These are phyloP conservation scores for Haliclona indistincta DNA, from an alignment of 37 sponge, comb jelly and placozoan species.

Conservation along the genomic window DNA sequence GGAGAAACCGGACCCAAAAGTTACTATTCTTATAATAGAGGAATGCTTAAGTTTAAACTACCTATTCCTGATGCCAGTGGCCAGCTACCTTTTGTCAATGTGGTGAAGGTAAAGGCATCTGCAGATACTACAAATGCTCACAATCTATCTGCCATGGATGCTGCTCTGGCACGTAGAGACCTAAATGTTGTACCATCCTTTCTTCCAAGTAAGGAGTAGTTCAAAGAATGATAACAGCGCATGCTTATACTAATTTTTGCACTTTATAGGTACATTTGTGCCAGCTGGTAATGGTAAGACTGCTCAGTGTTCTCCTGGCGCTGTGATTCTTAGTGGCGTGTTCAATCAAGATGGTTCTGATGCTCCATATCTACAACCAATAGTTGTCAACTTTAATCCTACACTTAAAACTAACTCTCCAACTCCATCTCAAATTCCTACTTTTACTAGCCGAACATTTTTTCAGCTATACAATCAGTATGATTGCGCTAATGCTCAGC, in stretches of 20 bases:
- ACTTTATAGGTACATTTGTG: not conserved
- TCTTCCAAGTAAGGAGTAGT: not conserved
- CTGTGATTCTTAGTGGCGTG: constrained; percentile 19
- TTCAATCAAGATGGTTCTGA: constrained; percentile 25
- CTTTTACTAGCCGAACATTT: not conserved
- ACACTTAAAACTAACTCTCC: not conserved
- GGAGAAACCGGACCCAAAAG: too few species aligned
- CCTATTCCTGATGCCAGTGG: not conserved
- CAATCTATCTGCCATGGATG: not conserved
- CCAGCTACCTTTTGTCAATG: not conserved
- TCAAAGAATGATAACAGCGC: too few species aligned
- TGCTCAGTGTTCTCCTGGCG: constrained; percentile 1
- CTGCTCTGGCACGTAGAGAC: constrained; percentile 12
- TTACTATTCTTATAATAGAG: not conserved
- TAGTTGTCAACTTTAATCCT: constrained; percentile 1
- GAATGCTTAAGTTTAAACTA: not conserved
- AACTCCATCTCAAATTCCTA: not conserved
- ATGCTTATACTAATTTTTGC: not conserved
- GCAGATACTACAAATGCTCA: not conserved
- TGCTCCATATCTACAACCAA: constrained; percentile 21
- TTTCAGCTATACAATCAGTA: constrained; percentile 19
- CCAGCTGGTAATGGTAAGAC: not conserved
- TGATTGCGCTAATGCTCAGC: constrained; percentile 1
- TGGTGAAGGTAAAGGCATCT: not conserved
- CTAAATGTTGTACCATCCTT: constrained; percentile 27